Base-by-base conservation (phyloP, 2,888 invertebrate genomes). In the Megalurothrips usitatus region DNA sequence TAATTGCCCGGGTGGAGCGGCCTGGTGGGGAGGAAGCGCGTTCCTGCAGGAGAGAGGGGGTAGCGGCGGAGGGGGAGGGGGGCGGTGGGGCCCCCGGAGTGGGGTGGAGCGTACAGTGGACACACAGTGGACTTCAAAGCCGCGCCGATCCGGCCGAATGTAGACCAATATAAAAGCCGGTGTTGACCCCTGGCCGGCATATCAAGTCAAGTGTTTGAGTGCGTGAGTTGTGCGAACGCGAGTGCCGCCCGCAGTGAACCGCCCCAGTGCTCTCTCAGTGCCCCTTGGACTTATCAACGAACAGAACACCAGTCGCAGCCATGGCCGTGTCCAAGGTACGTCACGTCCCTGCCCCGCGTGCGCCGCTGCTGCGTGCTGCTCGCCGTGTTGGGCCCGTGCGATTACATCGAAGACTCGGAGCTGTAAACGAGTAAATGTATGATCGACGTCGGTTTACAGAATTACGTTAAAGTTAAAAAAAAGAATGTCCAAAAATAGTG, bases 151-250 rank as follows among this genome's bases (percentile, higher is more conserved):
- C 68, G 68, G 68, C 68, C 68, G 68, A 75, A 75, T 75, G 68
- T 75, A 23, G 26, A 23, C 23, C 68, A 23, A 75, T 75, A 75
- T 75, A 75, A 75, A 75, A 75, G 68, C 68, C 68, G 68, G 23
- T 23, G 68, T 26, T 26, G 68, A 75, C 68, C 68, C 68, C 68
- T 75, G 68, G 68, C 68, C 68, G 68, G 68, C 68, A 75, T 75
- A 75, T 75, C 68, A 75, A 75, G 68, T 75, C 68, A 75, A 75
- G 68, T 75, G 68, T 75, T 26, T 75, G 68, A 75, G 68, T 75
- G 68, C 26, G 68, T 26, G 23, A 19, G 17, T 17, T 58, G 58
- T 58, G 58, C 58, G 58, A 19, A n/a, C 58, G 58, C 17, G 19
- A 23, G 68, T 26, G 68, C 68, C 26, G 12, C 23, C 23, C 23